Evolutionary conservation across 2,797 vertebrate species (phyloP).

Genomic region (Miichthys miiuy): DNA sequence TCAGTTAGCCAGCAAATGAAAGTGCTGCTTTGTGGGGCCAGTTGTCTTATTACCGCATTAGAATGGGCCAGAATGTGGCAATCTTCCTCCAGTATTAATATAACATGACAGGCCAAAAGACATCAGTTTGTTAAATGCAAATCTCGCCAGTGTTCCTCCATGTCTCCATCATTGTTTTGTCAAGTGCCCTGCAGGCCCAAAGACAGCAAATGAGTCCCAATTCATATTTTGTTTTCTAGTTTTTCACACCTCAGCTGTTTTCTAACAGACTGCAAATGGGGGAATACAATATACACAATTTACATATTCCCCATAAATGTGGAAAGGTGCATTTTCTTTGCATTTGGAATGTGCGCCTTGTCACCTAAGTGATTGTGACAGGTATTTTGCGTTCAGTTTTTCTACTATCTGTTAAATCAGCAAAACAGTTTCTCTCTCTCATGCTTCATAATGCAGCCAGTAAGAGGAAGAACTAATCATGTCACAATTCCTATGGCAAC

Average conservation of each 20-base stretch:
- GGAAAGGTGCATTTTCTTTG: conserved; percentile 57
- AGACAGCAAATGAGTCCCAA: conserved; percentile 80
- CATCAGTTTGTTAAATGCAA: conserved; percentile 86
- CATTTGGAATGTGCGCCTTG: conserved; percentile 47
- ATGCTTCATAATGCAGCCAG: conserved; percentile 50
- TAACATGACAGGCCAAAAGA: conserved; percentile 84
- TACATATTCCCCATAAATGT: conserved; percentile 67
- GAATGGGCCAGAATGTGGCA: conserved; percentile 69
- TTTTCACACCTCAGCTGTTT: conserved; percentile 81
- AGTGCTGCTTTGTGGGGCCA: conserved; percentile 56
- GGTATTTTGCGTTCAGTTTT: conserved; percentile 69
- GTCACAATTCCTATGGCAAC: conserved; percentile 33
- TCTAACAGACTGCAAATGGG: conserved; percentile 59
- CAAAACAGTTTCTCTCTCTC: conserved; percentile 50
- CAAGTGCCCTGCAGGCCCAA: conserved; percentile 82
- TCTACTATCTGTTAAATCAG: conserved; percentile 66
- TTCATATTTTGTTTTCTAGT: conserved; percentile 71
- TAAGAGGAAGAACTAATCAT: conserved; percentile 46
- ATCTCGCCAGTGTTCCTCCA: conserved; percentile 77
- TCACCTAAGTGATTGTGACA: conserved; percentile 69
- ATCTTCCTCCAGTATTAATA: conserved; percentile 79
- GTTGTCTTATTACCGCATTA: conserved; percentile 78
- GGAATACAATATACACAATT: conserved; percentile 63
- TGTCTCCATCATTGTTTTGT: conserved; percentile 86
- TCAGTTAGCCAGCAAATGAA: conserved; percentile 56